Percentiles rank a stretch among this genome's conserved stretches.
Conservation (phyloP, 2,113 vertebrate genomes). For the Panthera uncia region DNA sequence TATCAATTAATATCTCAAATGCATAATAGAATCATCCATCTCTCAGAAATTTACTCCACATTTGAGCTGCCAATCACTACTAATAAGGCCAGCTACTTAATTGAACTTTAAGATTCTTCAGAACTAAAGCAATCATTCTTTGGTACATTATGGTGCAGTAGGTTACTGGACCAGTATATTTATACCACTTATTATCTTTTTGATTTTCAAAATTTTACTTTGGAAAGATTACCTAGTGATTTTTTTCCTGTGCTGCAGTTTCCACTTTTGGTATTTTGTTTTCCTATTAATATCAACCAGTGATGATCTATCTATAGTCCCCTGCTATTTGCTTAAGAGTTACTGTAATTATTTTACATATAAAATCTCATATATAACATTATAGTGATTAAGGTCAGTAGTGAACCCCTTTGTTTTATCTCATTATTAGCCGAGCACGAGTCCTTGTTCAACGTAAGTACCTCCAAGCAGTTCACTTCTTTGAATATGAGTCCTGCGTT, state of each 20-base stretch:
- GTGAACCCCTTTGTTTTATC: neutral
- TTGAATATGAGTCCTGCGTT: neutral
- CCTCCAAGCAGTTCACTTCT: neutral
- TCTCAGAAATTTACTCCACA: neutral
- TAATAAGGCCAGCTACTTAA: neutral
- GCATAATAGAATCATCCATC: neutral
- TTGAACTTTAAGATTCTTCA: neutral
- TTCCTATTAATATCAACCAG: neutral
- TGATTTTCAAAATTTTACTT: neutral
- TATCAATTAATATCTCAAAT: neutral
- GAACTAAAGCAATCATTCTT: neutral
- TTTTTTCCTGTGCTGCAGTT: neutral
- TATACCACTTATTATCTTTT: neutral
- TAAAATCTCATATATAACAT: neutral
- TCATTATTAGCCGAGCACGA: neutral
- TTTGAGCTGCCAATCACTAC: neutral
- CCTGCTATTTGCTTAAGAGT: neutral
- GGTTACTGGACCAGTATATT: neutral
- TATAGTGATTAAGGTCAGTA: constrained; percentile 9
- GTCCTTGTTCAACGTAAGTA: neutral
- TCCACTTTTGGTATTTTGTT: neutral
- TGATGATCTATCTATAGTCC: neutral
- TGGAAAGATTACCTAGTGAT: neutral
- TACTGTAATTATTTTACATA: constrained; percentile 11
- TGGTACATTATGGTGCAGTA: neutral